phyloP scores from a whole-genome alignment of 37 sponge, comb jelly and placozoan species.

The Theonella swinhoei region DNA sequence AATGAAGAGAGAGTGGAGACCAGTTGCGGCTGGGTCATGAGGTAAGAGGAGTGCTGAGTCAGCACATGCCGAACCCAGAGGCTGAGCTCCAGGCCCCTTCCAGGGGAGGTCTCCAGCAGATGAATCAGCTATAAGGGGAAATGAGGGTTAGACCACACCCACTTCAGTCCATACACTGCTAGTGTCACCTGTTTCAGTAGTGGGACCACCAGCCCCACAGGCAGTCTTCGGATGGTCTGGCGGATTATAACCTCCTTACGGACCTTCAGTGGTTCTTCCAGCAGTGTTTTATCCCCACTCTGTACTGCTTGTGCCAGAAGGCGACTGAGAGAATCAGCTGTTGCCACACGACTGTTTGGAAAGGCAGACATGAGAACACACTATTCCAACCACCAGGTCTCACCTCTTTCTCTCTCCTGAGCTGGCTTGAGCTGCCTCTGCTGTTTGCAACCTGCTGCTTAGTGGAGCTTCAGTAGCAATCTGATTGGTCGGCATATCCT shows the following conservation, averaged over 20 bases:
- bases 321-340: slow-evolving; percentile 47
- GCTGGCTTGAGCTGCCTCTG: background rate
- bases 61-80: slow-evolving; percentile 52
- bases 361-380: background rate
- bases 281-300: slow-evolving; percentile 46
- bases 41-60: slow-evolving; percentile 52
- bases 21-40: slow-evolving; percentile 38
- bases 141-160: background rate
- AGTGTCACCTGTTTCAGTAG: slow-evolving; percentile 46
- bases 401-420: background rate
- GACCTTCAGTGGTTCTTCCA: slow-evolving; percentile 44
- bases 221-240: slow-evolving; percentile 36
- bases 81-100: slow-evolving; percentile 50
- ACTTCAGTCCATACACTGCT: background rate
- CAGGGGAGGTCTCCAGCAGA: slow-evolving; percentile 33
- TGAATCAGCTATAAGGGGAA: slow-evolving; percentile 10
- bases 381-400: background rate
- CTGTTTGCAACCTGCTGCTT: background rate
- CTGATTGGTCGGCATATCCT: background rate
- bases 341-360: background rate
- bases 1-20: background rate
- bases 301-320: slow-evolving; percentile 55
- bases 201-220: slow-evolving; percentile 30
- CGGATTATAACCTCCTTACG: slow-evolving; percentile 28
- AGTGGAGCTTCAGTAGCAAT: slow-evolving; percentile 8